Percentiles rank a stretch among this genome's conserved stretches.
Conservation (phyloP, 1,140 invertebrate genomes). For the Coptotermes formosanus region DNA sequence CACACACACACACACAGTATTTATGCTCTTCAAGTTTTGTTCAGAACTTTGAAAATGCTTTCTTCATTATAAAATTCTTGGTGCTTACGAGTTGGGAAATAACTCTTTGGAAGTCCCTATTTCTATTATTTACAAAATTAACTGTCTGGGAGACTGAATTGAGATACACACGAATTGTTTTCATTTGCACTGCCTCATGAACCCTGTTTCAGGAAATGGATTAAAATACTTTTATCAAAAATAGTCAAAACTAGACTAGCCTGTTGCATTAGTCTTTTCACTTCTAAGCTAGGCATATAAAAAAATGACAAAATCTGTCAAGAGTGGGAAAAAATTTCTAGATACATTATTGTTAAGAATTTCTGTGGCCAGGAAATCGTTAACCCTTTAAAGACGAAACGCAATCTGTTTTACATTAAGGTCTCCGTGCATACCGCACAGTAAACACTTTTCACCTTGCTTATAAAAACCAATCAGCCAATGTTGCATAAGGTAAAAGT, state of each 20-base stretch:
- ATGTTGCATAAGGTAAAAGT: no score
- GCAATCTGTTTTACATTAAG: no score
- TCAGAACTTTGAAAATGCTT: slow-evolving; percentile 2
- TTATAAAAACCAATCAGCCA: no score
- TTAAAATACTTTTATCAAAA: slow-evolving; percentile 18
- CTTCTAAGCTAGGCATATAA: not conserved
- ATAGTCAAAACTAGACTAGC: not conserved
- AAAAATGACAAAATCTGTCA: not conserved
- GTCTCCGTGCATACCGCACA: no score
- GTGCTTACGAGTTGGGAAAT: not conserved
- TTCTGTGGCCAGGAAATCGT: no score
- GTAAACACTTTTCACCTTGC: no score
- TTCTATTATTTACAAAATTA: not conserved
- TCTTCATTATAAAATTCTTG: not conserved
- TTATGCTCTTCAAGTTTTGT: not conserved
- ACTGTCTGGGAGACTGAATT: not conserved
- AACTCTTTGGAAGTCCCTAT: not conserved
- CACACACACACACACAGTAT: not conserved
- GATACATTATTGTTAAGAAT: not conserved
- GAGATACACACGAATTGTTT: not conserved
- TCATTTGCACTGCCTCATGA: not conserved
- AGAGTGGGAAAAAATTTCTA: not conserved
- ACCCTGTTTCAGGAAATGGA: slow-evolving; percentile 15
- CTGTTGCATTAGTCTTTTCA: not conserved
- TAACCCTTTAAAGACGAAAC: no score